Evolutionary conservation across 2,113 vertebrate genomes (phyloP).

Genomic region (Neofelis nebulosa): DNA sequence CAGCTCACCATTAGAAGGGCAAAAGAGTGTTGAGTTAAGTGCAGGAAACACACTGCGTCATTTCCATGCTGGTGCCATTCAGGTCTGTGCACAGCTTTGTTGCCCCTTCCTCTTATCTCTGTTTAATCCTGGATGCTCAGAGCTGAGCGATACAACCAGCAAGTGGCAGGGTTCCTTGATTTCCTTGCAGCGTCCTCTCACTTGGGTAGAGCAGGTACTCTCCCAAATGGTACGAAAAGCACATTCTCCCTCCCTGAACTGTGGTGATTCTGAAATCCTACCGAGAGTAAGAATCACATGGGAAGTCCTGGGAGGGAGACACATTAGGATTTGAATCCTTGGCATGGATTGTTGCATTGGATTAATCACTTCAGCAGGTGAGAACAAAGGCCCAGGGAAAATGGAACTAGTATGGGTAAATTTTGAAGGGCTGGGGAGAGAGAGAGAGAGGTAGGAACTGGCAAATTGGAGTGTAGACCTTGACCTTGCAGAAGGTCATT

Average conservation of each 20-base stretch:
- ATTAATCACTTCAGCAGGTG: not conserved
- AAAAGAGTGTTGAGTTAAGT: accelerated
- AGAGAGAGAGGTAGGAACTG: not conserved
- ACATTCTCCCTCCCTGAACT: not conserved
- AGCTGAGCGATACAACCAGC: accelerated
- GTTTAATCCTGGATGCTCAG: not conserved
- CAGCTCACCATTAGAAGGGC: not conserved
- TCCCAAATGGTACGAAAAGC: not conserved
- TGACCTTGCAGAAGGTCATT: not conserved
- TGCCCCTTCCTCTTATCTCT: not conserved
- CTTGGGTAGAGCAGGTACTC: not conserved
- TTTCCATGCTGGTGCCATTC: accelerated
- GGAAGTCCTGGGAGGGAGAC: not conserved
- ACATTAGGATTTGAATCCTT: not conserved
- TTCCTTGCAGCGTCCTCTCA: not conserved
- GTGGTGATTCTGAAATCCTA: not conserved
- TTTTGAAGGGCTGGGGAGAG: too few species aligned
- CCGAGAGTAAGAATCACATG: not conserved
- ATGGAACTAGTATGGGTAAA: not conserved
- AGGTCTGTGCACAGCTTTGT: accelerated
- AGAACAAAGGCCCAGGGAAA: not conserved
- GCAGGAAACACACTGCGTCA: accelerated
- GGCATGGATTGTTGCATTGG: not conserved
- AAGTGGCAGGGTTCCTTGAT: too few species aligned
- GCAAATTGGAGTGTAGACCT: not conserved